Evolutionary conservation across 2,113 vertebrate species (phyloP).

Genomic region (Sula dactylatra): DNA sequence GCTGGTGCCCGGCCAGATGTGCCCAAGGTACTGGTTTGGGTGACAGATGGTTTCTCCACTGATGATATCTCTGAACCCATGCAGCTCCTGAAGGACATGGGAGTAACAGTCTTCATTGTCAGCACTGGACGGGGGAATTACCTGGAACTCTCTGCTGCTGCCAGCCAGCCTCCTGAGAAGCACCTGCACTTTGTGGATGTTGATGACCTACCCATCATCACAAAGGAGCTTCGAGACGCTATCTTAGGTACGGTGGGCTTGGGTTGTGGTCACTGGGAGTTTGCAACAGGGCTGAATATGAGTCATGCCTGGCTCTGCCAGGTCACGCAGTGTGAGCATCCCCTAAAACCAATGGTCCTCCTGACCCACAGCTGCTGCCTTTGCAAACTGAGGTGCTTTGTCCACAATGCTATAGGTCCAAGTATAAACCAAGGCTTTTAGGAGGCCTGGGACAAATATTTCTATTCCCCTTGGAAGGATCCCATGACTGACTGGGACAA

Average conservation of each 20-base stretch:
- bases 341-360: neutral
- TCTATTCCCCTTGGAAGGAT: neutral
- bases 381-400: neutral
- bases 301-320: neutral
- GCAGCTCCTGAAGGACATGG: slow-evolving; percentile 82
- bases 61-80: slow-evolving; percentile 84
- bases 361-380: neutral
- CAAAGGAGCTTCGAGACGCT: slow-evolving; percentile 79
- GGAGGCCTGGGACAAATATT: neutral
- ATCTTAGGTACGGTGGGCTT: slow-evolving; percentile 78
- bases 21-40: slow-evolving; percentile 92
- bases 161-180: slow-evolving; percentile 77
- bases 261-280: neutral
- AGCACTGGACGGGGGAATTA: slow-evolving; percentile 89
- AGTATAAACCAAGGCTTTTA: neutral
- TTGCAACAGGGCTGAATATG: neutral
- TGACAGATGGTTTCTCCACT: slow-evolving; percentile 90
- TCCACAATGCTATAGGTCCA: neutral
- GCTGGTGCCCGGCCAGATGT: slow-evolving; percentile 75
- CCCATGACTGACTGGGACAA: neutral
- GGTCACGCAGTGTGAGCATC: neutral
- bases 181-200: slow-evolving; percentile 93
- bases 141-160: slow-evolving; percentile 81
- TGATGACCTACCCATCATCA: slow-evolving; percentile 89
- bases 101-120: slow-evolving; percentile 86